Percentiles rank a stretch among this genome's conserved stretches.
phyloP scores from a whole-genome alignment of 2,888 invertebrate species.

The Ectropis crepuscularia region DNA sequence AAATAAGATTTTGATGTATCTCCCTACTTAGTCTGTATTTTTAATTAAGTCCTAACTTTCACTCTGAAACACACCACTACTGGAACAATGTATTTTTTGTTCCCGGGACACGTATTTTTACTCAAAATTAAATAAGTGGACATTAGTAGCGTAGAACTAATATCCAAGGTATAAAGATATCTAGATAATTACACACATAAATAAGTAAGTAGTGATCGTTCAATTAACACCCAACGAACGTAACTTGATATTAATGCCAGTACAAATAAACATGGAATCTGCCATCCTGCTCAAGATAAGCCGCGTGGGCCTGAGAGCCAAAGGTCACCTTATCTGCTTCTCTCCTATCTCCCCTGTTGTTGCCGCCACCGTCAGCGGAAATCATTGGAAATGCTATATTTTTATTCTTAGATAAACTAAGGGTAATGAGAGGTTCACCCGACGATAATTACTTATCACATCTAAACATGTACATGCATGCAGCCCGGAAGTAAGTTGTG shows the following conservation, averaged over 20 bases:
- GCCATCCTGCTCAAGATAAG: slow-evolving; percentile 54
- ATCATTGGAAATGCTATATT: slow-evolving; percentile 42
- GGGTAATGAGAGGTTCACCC: slow-evolving; percentile 27
- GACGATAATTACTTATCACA: slow-evolving; percentile 7
- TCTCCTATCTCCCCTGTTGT: slow-evolving; percentile 38
- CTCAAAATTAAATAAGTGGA: no score
- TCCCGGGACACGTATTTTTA: no score
- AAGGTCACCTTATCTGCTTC: slow-evolving; percentile 47
- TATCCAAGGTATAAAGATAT: no score
- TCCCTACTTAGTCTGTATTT: no score
- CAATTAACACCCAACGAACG: background rate
- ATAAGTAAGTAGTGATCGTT: background rate
- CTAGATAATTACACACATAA: no score
- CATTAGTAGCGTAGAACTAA: no score
- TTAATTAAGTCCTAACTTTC: no score
- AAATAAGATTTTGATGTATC: no score
- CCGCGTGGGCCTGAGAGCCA: slow-evolving; percentile 50
- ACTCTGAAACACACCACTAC: no score
- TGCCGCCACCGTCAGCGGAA: slow-evolving; percentile 46
- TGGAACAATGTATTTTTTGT: no score
- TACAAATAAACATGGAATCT: slow-evolving; percentile 42
- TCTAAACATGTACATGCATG: background rate
- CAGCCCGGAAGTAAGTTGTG: no score
- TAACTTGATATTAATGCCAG: slow-evolving; percentile 11
- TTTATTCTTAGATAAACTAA: slow-evolving; percentile 28